Evolutionary conservation across 1,140 invertebrate genomes (phyloP).

Genomic region (Scylla paramamosain): DNA sequence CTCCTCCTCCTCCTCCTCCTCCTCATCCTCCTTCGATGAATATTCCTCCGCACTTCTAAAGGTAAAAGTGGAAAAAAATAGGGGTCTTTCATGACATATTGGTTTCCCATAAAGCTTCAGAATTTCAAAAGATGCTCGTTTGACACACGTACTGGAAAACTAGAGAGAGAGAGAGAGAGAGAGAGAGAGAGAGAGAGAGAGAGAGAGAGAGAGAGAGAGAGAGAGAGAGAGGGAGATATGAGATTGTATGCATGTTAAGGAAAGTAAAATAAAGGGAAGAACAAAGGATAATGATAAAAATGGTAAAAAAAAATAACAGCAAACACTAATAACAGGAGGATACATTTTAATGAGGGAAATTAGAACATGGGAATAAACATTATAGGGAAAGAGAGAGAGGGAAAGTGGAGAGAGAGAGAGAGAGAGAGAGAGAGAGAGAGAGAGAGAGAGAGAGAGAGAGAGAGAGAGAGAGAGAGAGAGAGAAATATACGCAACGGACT

Average conservation of each 20-base stretch:
- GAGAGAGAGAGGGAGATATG: not conserved
- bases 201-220: not conserved
- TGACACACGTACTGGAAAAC: not conserved
- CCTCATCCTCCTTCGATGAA: not conserved
- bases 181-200: conserved; percentile 6
- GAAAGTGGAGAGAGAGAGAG: not conserved
- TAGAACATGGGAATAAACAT: not conserved
- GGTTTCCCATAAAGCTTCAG: not conserved
- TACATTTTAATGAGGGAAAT: not conserved
- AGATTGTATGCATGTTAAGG: not conserved
- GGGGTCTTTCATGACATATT: not conserved
- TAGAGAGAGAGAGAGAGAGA: not conserved
- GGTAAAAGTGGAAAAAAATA: not conserved
- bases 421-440: not conserved
- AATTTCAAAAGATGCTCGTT: not conserved
- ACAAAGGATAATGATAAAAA: not conserved
- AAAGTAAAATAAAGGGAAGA: not conserved
- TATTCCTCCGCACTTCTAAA: not conserved
- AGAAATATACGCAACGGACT: not conserved
- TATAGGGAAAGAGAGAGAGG: not conserved
- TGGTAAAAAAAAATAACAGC: not conserved
- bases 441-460: not conserved
- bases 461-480: not conserved
- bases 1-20: not conserved
- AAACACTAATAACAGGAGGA: not conserved